Percentiles rank a stretch among this genome's conserved stretches.
These are phyloP conservation scores for Luscinia megarhynchos DNA, from an alignment of 2,797 vertebrate species.

Conservation along the genomic window DNA sequence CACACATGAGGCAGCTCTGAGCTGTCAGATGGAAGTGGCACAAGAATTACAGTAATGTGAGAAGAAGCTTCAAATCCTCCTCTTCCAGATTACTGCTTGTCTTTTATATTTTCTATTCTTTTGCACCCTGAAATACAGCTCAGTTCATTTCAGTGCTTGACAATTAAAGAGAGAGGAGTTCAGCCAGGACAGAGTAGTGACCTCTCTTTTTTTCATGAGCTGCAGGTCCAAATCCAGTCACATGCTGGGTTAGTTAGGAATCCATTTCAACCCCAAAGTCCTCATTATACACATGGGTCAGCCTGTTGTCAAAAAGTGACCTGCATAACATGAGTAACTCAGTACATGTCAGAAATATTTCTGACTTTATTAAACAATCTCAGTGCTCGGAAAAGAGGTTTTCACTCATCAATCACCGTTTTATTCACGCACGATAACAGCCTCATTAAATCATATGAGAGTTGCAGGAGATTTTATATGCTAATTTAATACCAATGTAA, in stretches of 20 bases:
- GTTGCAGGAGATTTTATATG: conserved; percentile 66
- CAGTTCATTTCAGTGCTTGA: neutral
- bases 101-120: conserved; percentile 33
- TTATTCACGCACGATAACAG: conserved; percentile 64
- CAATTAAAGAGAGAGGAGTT: conserved; percentile 38
- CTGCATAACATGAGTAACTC: conserved; percentile 50
- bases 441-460: conserved; percentile 70
- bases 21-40: neutral
- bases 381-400: conserved; percentile 6
- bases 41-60: neutral
- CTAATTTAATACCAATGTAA: conserved; percentile 66
- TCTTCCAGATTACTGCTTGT: conserved; percentile 2
- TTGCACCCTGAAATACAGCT: neutral
- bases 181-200: conserved; percentile 21
- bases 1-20: conserved; percentile 1
- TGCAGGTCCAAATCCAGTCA: conserved; percentile 29
- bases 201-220: neutral
- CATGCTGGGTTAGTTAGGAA: conserved; percentile 37
- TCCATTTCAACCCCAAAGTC: conserved; percentile 31
- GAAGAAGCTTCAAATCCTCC: neutral
- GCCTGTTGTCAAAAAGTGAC: conserved; percentile 52
- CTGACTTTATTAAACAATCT: conserved; percentile 66
- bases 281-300: conserved; percentile 39
- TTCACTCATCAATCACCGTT: conserved; percentile 63
- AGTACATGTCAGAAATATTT: conserved; percentile 56